These are phyloP conservation scores for Lepetodrilus schrolli DNA, from an alignment of 2,888 invertebrate genomes.

Conservation along the genomic window DNA sequence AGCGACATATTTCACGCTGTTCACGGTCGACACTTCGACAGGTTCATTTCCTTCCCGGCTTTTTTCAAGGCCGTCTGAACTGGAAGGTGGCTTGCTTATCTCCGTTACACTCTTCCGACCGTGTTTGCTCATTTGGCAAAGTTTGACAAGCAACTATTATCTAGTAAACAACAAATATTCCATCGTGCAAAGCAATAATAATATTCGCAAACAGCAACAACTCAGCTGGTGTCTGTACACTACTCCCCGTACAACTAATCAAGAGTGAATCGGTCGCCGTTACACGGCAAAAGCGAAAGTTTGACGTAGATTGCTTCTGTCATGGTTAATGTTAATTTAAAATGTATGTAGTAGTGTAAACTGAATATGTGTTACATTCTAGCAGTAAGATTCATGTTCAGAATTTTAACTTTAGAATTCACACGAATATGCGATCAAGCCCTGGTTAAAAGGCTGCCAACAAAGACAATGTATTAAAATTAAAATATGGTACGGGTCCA, in stretches of 20 bases:
- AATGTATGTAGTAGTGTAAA: no score
- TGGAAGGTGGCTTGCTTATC: constrained; percentile 1
- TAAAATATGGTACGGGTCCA: no score
- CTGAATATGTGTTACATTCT: no score
- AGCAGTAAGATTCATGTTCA: not conserved
- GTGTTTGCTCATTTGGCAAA: constrained; percentile 15
- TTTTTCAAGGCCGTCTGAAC: constrained; percentile 1
- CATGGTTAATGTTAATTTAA: no score
- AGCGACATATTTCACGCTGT: not conserved
- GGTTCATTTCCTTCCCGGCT: not conserved
- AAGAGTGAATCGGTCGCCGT: not conserved
- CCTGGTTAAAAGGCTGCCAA: no score
- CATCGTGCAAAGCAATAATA: not conserved
- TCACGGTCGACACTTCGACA: not conserved
- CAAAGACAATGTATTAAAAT: no score
- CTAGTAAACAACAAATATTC: not conserved
- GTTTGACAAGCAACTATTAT: constrained; percentile 2
- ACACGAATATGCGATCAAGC: not conserved
- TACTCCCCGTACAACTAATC: not conserved
- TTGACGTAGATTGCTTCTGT: not conserved
- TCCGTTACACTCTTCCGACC: not conserved
- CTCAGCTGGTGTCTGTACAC: constrained; percentile 10
- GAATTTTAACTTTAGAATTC: not conserved
- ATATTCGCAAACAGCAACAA: constrained; percentile 11
- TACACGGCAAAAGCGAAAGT: not conserved